These are phyloP conservation scores for Bufo bufo DNA, from an alignment of 2,113 vertebrate genomes.

Conservation along the genomic window DNA sequence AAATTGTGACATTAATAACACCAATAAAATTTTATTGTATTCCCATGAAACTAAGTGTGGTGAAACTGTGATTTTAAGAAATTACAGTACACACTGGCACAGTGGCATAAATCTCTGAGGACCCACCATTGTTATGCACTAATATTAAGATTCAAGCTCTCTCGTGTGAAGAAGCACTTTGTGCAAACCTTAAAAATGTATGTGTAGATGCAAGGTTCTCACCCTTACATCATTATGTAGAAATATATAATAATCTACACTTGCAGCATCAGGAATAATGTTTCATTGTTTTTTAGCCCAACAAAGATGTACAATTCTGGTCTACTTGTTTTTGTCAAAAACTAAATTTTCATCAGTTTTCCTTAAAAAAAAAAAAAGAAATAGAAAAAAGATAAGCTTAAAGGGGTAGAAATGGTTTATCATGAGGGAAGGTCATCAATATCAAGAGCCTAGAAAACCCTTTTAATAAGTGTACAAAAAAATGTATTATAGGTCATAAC, in stretches of 20 bases:
- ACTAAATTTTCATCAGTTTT: too few species aligned
- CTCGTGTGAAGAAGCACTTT: background rate
- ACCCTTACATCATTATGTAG: background rate
- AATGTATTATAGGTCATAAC: too few species aligned
- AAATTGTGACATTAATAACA: slow-evolving; percentile 36
- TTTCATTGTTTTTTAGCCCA: too few species aligned
- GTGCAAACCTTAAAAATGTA: background rate
- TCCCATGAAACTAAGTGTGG: background rate
- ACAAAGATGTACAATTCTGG: too few species aligned
- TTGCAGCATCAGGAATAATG: background rate
- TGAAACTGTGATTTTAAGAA: slow-evolving; percentile 38
- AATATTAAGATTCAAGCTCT: background rate
- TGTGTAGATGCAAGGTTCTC: background rate
- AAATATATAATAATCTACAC: background rate
- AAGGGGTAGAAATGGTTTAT: too few species aligned
- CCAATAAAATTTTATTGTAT: slow-evolving; percentile 39
- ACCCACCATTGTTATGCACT: background rate
- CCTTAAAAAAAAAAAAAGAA: too few species aligned
- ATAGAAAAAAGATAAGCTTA: too few species aligned
- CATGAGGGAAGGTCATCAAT: too few species aligned
- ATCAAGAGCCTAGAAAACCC: too few species aligned
- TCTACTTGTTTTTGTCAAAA: too few species aligned
- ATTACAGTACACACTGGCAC: slow-evolving; percentile 7
- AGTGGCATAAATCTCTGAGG: background rate
- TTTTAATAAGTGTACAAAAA: too few species aligned